phyloP scores from a whole-genome alignment of 2,113 vertebrate species.

The Gila orcuttii region DNA sequence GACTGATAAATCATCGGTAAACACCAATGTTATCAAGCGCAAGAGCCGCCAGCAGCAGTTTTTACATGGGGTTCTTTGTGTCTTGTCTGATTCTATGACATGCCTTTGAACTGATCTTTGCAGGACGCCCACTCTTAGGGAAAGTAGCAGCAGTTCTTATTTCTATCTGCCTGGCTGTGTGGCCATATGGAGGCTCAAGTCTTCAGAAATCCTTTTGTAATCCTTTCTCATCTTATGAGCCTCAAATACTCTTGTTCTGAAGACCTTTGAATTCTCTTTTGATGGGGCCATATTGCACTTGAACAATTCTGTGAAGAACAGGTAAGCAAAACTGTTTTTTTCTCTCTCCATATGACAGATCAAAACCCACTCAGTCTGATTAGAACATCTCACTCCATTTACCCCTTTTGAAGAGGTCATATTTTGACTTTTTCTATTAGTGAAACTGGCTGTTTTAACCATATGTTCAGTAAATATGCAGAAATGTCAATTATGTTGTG shows the following conservation, averaged over 20 bases:
- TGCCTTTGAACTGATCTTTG: slow-evolving; percentile 17
- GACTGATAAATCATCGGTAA: neutral
- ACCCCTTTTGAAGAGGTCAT: neutral
- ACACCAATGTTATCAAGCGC: neutral
- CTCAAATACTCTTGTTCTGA: neutral
- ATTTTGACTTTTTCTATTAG: neutral
- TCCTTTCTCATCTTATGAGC: neutral
- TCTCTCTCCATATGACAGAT: neutral
- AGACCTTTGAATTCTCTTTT: slow-evolving; percentile 1
- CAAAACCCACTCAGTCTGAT: neutral
- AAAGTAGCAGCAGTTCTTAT: neutral
- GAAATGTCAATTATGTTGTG: neutral
- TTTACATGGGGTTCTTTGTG: neutral
- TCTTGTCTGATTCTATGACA: neutral
- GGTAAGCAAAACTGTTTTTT: neutral
- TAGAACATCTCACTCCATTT: neutral
- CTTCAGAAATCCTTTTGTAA: slow-evolving; percentile 23
- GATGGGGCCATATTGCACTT: slow-evolving; percentile 4
- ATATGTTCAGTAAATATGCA: neutral
- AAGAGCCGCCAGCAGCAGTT: neutral
- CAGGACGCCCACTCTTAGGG: neutral
- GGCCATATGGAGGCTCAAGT: slow-evolving; percentile 11
- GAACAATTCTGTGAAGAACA: slow-evolving; percentile 2
- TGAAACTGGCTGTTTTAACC: neutral
- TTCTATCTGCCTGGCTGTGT: neutral